Evolutionary conservation across 2,113 vertebrate species (phyloP), one percentile per base, ranked within the genome.

Genomic region (Otocyon megalotis): DNA sequence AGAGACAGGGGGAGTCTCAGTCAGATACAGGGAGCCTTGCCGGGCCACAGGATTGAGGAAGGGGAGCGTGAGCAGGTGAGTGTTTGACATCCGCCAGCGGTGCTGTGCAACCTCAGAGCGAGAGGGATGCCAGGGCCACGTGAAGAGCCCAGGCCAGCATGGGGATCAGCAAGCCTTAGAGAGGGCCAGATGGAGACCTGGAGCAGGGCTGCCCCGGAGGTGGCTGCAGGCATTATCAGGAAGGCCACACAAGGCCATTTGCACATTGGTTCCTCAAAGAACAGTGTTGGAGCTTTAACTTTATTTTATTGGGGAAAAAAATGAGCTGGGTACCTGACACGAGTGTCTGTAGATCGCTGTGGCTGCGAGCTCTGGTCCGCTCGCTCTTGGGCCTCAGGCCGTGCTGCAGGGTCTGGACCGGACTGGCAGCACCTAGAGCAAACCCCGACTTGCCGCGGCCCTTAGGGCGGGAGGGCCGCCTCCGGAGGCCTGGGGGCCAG

Each of bases 331-430:
- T 37, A 1, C 32, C 54, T 30, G 28, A 35, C 2, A 0, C 0
- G 53, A 37, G 10, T 22, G 6, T 90, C 86, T 80, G 20, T 53
- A n/a, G 71, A 74, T 74, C 72, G 17, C 17, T 11, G 28, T 11
- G 35, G 28, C 53, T 20, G 11, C 11, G 28, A 56, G 43, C 30
- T 37, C 54, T 80, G 71, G 28, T 54, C 3, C 0, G 20, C 32
- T 72, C 56, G 54, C 69, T 28, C 53, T 69, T 60, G 35, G 60
- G 54, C 67, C 67, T 69, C 50, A 24, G 83, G 82, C 82, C n/a
- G 13, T 77, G 32, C 20, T 16, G 0, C 1, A 0, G 32, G 37
- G 32, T 69, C 37, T 22, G 19, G 13, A 28, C 11, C 0, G 8
- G 9, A n/a, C 62, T 7, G 11, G 63, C 54, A 37, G 6, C 1